Evolutionary conservation across 2,888 invertebrate genomes (phyloP).

Genomic region (Apodemia zela): DNA sequence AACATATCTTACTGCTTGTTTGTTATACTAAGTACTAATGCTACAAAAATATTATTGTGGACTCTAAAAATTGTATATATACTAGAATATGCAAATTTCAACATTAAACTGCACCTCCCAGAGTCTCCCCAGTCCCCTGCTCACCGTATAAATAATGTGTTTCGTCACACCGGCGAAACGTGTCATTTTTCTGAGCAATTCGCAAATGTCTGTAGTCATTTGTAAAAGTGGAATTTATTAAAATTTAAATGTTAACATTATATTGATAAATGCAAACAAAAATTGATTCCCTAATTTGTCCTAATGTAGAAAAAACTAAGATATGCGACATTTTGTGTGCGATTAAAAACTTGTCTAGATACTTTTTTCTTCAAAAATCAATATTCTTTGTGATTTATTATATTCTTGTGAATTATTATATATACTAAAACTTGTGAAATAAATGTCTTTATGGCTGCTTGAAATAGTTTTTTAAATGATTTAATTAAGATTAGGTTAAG

Average conservation of each 20-base stretch:
- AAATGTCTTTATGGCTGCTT: too few relatives aligned
- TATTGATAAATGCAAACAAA: too few relatives aligned
- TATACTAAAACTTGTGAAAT: too few relatives aligned
- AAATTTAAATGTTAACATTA: background rate
- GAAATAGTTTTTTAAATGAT: too few relatives aligned
- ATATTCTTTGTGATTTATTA: too few relatives aligned
- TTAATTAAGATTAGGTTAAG: too few relatives aligned
- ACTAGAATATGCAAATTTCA: constrained; percentile 63
- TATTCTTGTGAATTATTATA: too few relatives aligned
- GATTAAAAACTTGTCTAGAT: too few relatives aligned
- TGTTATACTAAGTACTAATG: background rate
- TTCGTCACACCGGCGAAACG: constrained; percentile 44
- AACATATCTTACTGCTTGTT: background rate
- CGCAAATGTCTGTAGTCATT: constrained; percentile 9
- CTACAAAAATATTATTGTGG: background rate
- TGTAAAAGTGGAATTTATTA: background rate
- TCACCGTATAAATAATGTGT: constrained; percentile 64
- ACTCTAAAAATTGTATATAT: constrained; percentile 30
- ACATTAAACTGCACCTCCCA: constrained; percentile 61
- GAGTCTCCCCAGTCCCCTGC: constrained; percentile 52
- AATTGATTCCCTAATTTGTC: too few relatives aligned
- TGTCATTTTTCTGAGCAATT: constrained; percentile 33
- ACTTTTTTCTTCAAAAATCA: too few relatives aligned
- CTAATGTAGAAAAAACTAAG: too few relatives aligned
- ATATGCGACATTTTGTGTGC: too few relatives aligned